Base-by-base conservation (phyloP, 2,113 vertebrate species). In the Sclerurus mexicanus region DNA sequence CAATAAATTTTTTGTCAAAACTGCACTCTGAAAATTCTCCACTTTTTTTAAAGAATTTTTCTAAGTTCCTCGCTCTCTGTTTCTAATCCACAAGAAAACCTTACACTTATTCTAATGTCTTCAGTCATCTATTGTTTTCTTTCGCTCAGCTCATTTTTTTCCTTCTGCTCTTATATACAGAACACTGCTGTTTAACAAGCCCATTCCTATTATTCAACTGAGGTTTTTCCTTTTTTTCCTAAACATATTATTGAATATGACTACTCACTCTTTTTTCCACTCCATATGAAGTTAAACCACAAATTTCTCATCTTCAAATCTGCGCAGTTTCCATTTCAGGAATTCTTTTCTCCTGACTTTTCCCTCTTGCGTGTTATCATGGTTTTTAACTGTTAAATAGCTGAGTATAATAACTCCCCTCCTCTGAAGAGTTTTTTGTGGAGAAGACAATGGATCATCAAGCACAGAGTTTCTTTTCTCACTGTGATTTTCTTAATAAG, bases 151-250 rank as follows among this genome's bases (percentile, higher is more conserved):
- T 24, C 3, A 10, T 67, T 69, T 89, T 90, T 90, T 87, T 7
- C 14, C 28, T 4, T 81, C 23, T 42, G 16, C 20, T 82, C 6
- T 85, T 60, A 37, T 53, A 33, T 2, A 2, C 20, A 77, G 35
- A 90, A 55, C 7, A 79, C 27, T 37, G 1, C 49, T 85, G 23
- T 56, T 60, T 25, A 52, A 60, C 22, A 46, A 31, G 5, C 35
- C 25, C 14, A 2, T 7, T 84, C 27, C 55, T 86, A 13, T 58
- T 78, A 13, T 71, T 93, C 21, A 66, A 1, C 4, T 0, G 0
- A 52, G 7, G 27, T 50, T 90, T 84, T 84, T 31, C 18, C 9
- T 74, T 83, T 76, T 85, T 7, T 52, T 69, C 59, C 25, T 88
- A 53, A 94, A 50, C 4, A 27, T 55, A 14, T 6, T 68, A 28